These are phyloP conservation scores for Tringa solitaria DNA, from an alignment of 2,113 vertebrate species.

Conservation along the genomic window DNA sequence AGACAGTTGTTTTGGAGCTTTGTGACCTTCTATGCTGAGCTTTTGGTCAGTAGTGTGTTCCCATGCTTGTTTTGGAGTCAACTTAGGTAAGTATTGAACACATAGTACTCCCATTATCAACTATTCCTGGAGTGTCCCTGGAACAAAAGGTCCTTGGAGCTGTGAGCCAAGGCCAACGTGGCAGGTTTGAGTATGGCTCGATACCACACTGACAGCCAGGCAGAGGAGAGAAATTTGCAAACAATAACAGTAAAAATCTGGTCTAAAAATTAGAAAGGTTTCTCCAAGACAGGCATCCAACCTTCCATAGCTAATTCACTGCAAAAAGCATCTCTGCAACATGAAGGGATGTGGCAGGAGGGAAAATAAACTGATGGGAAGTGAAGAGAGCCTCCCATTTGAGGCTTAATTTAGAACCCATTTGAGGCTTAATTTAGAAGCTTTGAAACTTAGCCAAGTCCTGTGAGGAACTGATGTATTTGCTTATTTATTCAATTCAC, in stretches of 20 bases:
- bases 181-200: background rate
- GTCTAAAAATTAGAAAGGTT: background rate
- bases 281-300: background rate
- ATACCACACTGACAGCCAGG: background rate
- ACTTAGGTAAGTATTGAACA: background rate
- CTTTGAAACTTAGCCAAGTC: background rate
- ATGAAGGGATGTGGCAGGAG: background rate
- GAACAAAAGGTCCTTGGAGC: background rate
- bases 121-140: background rate
- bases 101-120: rapidly evolving
- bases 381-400: background rate
- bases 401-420: background rate
- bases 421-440: background rate
- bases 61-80: no score
- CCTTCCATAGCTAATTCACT: background rate
- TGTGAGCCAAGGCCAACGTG: background rate
- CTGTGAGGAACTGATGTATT: background rate
- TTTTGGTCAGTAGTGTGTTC: background rate
- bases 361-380: background rate
- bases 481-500: background rate
- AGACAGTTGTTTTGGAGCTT: background rate
- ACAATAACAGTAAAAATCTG: background rate
- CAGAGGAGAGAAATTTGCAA: background rate
- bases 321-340: background rate
- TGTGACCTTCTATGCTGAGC: background rate